These are phyloP conservation scores for Boloria selene DNA, from an alignment of 2,888 invertebrate genomes.

Conservation along the genomic window DNA sequence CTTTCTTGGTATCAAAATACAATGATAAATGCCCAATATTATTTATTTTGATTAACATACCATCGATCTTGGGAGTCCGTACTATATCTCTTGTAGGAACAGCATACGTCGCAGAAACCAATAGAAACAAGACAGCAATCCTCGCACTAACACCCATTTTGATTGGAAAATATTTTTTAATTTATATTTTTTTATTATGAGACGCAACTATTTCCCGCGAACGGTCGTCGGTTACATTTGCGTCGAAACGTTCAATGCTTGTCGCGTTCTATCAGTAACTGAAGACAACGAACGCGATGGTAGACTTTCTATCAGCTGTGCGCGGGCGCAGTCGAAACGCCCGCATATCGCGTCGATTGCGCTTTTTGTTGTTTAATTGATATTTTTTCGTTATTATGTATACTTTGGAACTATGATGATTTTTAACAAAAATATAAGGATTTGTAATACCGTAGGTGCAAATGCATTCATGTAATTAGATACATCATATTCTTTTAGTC, in stretches of 20 bases:
- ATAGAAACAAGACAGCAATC: constrained; percentile 65
- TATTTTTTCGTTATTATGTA: too few species aligned
- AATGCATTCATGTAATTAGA: too few species aligned
- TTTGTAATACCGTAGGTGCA: too few species aligned
- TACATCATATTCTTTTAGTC: too few species aligned
- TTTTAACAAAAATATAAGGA: neutral
- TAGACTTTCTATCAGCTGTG: constrained; percentile 77
- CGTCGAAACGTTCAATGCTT: constrained; percentile 62
- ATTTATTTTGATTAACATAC: constrained; percentile 50
- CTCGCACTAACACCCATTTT: constrained; percentile 77
- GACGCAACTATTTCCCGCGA: constrained; percentile 80
- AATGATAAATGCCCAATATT: too few species aligned
- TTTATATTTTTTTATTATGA: constrained; percentile 46
- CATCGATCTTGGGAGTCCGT: constrained; percentile 58
- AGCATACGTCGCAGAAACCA: constrained; percentile 66
- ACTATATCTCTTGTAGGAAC: constrained; percentile 62
- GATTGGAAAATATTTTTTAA: constrained; percentile 40
- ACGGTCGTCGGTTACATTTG: constrained; percentile 75
- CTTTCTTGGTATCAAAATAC: neutral
- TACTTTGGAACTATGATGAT: neutral
- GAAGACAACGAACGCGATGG: constrained; percentile 48
- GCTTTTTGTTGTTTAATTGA: constrained; percentile 9
- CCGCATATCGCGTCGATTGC: constrained; percentile 7
- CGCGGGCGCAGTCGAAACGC: constrained; percentile 57
- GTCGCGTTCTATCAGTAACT: constrained; percentile 68